Percentiles rank a stretch among this genome's conserved stretches.
Evolutionary conservation across 2,113 vertebrate species (phyloP).

Genomic region (Strix uralensis): DNA sequence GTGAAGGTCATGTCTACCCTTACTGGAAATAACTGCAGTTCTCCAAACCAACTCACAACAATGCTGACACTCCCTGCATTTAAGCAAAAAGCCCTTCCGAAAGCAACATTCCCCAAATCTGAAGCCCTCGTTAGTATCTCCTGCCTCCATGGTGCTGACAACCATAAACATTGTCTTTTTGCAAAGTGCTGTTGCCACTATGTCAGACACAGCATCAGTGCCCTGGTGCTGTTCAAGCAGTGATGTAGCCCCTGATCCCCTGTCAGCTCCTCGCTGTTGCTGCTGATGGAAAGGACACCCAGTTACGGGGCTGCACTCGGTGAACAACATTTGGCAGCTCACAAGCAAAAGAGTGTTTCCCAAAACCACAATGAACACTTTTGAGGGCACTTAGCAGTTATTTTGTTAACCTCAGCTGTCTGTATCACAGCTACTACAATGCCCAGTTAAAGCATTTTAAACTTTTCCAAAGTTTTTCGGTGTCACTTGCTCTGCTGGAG

Average conservation of each 20-base stretch:
- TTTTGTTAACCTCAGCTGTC: background rate
- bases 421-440: background rate
- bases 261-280: background rate
- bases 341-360: background rate
- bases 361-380: background rate
- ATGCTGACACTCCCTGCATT: background rate
- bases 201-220: background rate
- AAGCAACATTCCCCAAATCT: background rate
- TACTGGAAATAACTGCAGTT: background rate
- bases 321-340: background rate
- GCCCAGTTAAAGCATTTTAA: background rate
- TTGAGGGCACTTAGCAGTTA: background rate
- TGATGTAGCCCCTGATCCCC: fast-evolving
- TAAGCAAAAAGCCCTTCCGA: background rate
- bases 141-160: background rate
- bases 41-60: background rate
- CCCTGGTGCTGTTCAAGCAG: background rate
- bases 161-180: background rate
- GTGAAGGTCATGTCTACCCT: background rate
- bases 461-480: background rate
- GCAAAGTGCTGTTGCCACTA: background rate
- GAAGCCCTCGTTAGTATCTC: background rate
- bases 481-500: background rate
- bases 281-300: background rate
- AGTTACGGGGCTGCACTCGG: fast-evolving